Evolutionary conservation across 2,888 invertebrate species (phyloP).

Genomic region (Drepana falcataria): DNA sequence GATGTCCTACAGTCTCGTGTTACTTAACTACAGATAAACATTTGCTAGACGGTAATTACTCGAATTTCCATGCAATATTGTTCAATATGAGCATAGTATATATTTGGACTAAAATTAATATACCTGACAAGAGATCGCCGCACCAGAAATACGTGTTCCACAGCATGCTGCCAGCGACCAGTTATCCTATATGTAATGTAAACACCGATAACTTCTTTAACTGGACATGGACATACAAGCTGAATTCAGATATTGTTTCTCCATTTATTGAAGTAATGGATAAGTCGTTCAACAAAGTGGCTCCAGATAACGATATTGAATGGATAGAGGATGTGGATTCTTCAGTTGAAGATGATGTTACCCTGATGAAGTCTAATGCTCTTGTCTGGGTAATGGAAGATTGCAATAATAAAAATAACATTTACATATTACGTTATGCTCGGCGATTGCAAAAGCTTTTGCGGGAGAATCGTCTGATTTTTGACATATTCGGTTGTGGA

Average conservation of each 20-base stretch:
- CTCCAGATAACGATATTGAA: slow-evolving; percentile 33
- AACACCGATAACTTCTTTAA: slow-evolving; percentile 55
- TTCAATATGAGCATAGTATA: slow-evolving; percentile 38
- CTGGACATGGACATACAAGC: slow-evolving; percentile 69
- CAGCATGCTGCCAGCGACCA: slow-evolving; percentile 40
- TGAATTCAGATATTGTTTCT: slow-evolving; percentile 54
- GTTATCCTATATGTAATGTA: slow-evolving; percentile 43
- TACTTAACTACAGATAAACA: slow-evolving; percentile 47
- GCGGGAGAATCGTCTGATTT: slow-evolving; percentile 28
- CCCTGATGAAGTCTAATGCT: slow-evolving; percentile 23
- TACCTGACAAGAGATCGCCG: slow-evolving; percentile 36
- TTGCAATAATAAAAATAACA: slow-evolving; percentile 23
- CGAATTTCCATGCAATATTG: slow-evolving; percentile 53
- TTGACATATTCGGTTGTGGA: slow-evolving; percentile 72
- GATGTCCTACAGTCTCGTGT: slow-evolving; percentile 50
- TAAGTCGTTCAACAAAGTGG: slow-evolving; percentile 32
- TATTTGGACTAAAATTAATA: slow-evolving; percentile 21
- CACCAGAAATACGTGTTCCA: slow-evolving; percentile 59
- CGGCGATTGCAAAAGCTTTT: slow-evolving; percentile 63
- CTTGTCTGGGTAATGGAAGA: slow-evolving; percentile 33
- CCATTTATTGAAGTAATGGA: slow-evolving; percentile 58
- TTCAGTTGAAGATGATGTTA: neutral
- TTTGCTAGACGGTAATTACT: slow-evolving; percentile 32
- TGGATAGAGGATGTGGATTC: slow-evolving; percentile 27
- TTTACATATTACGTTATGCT: slow-evolving; percentile 20